A percentile compares a stretch with the other conserved stretches of the same genome.
Conservation (phyloP, 2,797 vertebrate genomes). For the Halcyon smyrnensis region DNA sequence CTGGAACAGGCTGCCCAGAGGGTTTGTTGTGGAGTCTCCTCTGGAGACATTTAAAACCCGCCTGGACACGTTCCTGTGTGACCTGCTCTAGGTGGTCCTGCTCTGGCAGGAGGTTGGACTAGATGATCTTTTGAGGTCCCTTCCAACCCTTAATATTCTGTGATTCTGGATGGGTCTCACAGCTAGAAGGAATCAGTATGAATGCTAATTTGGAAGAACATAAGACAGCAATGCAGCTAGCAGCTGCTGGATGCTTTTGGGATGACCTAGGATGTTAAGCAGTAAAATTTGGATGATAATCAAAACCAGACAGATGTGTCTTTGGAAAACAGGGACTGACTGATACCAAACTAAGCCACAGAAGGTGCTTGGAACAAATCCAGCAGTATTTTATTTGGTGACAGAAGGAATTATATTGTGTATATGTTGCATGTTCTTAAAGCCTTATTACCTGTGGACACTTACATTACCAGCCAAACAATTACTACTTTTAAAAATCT, state of each 20-base stretch:
- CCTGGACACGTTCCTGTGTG: too few species aligned
- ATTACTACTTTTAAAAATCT: not conserved
- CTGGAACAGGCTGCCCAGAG: too few species aligned
- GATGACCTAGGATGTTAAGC: not conserved
- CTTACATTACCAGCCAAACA: not conserved
- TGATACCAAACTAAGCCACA: not conserved
- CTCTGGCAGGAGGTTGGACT: too few species aligned
- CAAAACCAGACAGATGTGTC: not conserved
- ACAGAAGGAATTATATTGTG: not conserved
- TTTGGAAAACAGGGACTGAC: not conserved
- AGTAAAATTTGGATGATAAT: not conserved
- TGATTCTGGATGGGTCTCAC: not conserved
- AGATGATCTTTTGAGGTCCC: too few species aligned
- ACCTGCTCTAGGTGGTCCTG: too few species aligned
- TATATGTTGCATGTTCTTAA: not conserved
- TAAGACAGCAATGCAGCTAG: too few species aligned
- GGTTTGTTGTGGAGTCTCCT: too few species aligned
- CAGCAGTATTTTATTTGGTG: not conserved
- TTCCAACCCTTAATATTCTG: too few species aligned
- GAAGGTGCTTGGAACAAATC: not conserved
- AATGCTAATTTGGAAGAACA: not conserved
- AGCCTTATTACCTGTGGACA: not conserved
- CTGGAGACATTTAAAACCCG: too few species aligned
- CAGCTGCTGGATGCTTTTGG: not conserved
- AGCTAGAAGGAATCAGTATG: not conserved